phyloP scores from a whole-genome alignment of 2,888 invertebrate species.

The Lithophane socia region DNA sequence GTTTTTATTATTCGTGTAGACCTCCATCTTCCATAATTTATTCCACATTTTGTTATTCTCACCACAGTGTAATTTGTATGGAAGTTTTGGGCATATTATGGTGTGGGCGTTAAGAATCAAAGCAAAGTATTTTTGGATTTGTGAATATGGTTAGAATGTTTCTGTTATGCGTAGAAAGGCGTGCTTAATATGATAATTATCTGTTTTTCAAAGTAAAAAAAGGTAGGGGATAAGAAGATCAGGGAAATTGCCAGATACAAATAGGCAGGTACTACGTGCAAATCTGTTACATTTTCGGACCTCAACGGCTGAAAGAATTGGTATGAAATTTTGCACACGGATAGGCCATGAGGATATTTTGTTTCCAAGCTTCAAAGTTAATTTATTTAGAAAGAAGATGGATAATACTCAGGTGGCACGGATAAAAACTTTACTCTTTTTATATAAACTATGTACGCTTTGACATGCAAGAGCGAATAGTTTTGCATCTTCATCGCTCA shows the following conservation, averaged over 20 bases:
- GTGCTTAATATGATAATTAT: background rate
- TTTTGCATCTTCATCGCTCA: conserved; percentile 15
- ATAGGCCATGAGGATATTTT: background rate
- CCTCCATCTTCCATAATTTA: background rate
- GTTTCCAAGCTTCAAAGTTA: background rate
- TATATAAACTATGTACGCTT: background rate
- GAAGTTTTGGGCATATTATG: background rate
- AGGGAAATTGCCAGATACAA: background rate
- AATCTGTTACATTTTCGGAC: background rate
- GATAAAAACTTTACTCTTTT: background rate
- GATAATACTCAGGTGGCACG: no score
- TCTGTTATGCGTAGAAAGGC: background rate
- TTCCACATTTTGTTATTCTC: background rate
- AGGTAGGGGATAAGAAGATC: background rate
- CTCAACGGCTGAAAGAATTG: background rate
- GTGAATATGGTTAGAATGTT: background rate
- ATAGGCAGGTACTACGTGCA: background rate
- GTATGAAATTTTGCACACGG: background rate
- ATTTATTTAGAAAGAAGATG: background rate
- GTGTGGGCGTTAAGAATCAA: background rate
- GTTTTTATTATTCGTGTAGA: conserved; percentile 8
- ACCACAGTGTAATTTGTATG: background rate
- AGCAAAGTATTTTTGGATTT: background rate
- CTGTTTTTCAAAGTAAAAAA: background rate
- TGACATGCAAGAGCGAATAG: background rate